A percentile compares a stretch with the other conserved stretches of the same genome.
Conservation (phyloP, 2,888 invertebrate genomes). For the Euzetes globulus region DNA sequence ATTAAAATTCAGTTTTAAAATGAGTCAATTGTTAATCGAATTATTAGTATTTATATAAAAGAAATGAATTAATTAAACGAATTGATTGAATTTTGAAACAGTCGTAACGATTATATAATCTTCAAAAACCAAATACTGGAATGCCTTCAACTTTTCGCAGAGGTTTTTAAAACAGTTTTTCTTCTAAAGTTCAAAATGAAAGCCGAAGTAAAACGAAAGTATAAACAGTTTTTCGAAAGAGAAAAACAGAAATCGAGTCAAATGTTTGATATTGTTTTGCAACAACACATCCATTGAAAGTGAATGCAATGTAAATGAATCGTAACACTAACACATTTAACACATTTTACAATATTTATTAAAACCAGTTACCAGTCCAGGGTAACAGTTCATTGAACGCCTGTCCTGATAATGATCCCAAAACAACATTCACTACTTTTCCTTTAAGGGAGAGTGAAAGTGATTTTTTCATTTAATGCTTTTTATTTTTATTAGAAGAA, state of each 20-base stretch:
- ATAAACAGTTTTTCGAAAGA: neutral
- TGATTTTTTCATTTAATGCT: neutral
- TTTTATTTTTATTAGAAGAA: neutral
- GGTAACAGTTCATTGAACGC: conserved; percentile 27
- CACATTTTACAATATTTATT: conserved; percentile 17
- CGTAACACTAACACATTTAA: conserved; percentile 24
- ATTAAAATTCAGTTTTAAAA: neutral
- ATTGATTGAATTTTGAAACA: neutral
- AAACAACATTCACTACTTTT: conserved; percentile 8
- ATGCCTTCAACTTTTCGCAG: conserved; percentile 5
- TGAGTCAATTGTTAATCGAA: neutral
- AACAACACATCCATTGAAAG: conserved; percentile 11
- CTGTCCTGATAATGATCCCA: conserved; percentile 29
- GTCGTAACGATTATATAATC: conserved; percentile 21
- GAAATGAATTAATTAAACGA: neutral
- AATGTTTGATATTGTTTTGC: conserved; percentile 18
- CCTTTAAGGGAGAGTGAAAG: conserved; percentile 23
- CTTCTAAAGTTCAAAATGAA: neutral
- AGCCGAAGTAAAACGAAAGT: neutral
- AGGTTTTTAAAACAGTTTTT: conserved; percentile 17
- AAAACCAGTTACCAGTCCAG: conserved; percentile 20
- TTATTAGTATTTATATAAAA: neutral
- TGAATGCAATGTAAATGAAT: conserved; percentile 18
- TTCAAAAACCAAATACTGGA: conserved; percentile 5
- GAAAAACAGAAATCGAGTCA: conserved; percentile 5